Base-by-base conservation (phyloP, 2,113 vertebrate genomes). In the Phasianus colchicus region DNA sequence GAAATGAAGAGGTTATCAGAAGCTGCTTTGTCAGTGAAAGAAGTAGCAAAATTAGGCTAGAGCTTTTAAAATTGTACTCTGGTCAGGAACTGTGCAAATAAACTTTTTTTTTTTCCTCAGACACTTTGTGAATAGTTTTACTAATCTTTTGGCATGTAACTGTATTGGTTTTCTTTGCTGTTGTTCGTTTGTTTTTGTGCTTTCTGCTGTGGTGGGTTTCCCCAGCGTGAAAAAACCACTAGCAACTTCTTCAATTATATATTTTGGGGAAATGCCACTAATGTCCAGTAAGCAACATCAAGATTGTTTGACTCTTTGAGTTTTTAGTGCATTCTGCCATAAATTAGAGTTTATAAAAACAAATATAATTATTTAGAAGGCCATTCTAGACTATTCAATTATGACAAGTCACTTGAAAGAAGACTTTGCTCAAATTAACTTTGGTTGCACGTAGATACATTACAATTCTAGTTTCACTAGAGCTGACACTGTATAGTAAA, bases 191-290 rank as follows among this genome's bases (percentile, higher is more conserved):
- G 43, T 7, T 45, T 72, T 58, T 65, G 10, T 81, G 16, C 42
- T 34, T 77, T 43, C 22, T 19, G 18, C 38, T 81, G 38, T 36
- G 10, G 50, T 47, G 48, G 22, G 22, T 71, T 75, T 12, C 18
- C 3, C 6, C 10, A 34, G 0, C 0, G 2, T 24, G 4, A 79
- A 70, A 32, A 48, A 34, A 16, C 18, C 32, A 42, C 29, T 13
- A n/a, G 15, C 20, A 58, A 64, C 55, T 10, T 36, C 30, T 66
- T 79, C 42, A 43, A 1, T n/a, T 19, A 13, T 58, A 15, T 4
- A 3, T 48, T 91, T 22, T 60, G 27, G 8, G 52, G 43, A 64
- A 86, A 80, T 25, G 3, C 80, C 72, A 18, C 20, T 60, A 67
- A 75, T 10, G 43, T 24, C 52, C 55, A 43, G 47, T 50, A 64